These are phyloP conservation scores for Euglossa dilemma DNA, from an alignment of 1,140 invertebrate genomes.

Conservation along the genomic window DNA sequence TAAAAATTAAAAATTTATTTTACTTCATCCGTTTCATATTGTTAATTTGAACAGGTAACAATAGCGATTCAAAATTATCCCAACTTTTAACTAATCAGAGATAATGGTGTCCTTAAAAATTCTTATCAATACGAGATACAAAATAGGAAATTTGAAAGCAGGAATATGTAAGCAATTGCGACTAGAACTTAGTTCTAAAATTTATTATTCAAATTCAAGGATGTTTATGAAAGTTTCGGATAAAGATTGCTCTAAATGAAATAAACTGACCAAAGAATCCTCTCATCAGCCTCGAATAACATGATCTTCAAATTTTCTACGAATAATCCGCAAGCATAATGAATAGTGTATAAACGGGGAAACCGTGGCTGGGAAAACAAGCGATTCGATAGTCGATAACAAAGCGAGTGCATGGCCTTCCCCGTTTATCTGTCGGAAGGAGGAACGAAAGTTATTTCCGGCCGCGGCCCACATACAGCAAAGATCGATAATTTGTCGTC, in stretches of 20 bases:
- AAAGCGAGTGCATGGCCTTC: not conserved
- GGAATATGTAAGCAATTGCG: too few species aligned
- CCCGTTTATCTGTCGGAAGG: constrained; percentile 25
- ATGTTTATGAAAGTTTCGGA: too few species aligned
- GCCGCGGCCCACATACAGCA: constrained; percentile 47
- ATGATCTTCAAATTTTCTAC: not conserved
- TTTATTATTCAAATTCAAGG: too few species aligned
- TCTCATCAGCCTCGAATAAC: not conserved
- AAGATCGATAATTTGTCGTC: constrained; percentile 54
- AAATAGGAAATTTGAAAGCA: too few species aligned
- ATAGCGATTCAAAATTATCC: not conserved
- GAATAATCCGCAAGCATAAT: not conserved
- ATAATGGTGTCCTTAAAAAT: too few species aligned
- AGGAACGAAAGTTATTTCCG: constrained; percentile 53
- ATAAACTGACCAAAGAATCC: too few species aligned
- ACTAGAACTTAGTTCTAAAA: too few species aligned
- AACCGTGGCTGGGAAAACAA: not conserved
- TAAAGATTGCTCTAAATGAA: too few species aligned
- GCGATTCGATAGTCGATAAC: not conserved
- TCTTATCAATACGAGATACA: too few species aligned
- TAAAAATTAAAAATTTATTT: too few species aligned
- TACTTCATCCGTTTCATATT: too few species aligned
- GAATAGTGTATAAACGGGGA: not conserved
- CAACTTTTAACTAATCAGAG: not conserved
- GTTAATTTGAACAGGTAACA: not conserved